Conservation (phyloP, 2,113 vertebrate genomes). For the Tachuris rubrigastra region DNA sequence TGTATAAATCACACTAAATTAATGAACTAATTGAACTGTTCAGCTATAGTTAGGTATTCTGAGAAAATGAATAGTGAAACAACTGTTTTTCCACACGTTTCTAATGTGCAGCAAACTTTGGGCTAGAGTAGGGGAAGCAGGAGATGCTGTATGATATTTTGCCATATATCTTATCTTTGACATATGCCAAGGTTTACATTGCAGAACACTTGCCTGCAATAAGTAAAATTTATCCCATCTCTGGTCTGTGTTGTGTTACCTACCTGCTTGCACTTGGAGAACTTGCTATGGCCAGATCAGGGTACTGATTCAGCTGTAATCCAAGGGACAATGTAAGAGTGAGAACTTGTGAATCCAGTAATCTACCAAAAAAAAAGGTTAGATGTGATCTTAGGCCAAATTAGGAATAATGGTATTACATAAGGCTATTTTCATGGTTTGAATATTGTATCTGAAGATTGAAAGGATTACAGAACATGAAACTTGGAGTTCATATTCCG, state of each 20-base stretch:
- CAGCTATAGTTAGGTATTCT: not conserved
- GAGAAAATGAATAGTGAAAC: not conserved
- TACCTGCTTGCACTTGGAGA: not conserved
- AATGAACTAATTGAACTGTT: not conserved
- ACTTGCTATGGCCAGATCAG: accelerated
- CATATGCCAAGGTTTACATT: accelerated
- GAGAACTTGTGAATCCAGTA: not conserved
- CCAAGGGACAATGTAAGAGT: not conserved
- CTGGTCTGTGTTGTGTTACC: not conserved
- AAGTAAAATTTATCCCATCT: not conserved
- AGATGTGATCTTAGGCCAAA: not conserved
- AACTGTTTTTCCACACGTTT: not conserved
- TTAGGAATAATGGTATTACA: not conserved
- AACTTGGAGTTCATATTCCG: not conserved
- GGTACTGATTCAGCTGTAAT: not conserved
- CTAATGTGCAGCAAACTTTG: not conserved
- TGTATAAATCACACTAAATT: not conserved
- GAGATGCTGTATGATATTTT: not conserved
- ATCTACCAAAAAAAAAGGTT: not conserved
- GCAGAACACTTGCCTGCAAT: not conserved
- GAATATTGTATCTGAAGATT: not conserved
- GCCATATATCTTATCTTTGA: not conserved
- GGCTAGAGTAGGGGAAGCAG: not conserved
- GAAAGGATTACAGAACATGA: not conserved
- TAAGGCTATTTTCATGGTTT: not conserved